Base-by-base conservation (phyloP, 2,797 vertebrate genomes). In the Lacerta viridis region DNA sequence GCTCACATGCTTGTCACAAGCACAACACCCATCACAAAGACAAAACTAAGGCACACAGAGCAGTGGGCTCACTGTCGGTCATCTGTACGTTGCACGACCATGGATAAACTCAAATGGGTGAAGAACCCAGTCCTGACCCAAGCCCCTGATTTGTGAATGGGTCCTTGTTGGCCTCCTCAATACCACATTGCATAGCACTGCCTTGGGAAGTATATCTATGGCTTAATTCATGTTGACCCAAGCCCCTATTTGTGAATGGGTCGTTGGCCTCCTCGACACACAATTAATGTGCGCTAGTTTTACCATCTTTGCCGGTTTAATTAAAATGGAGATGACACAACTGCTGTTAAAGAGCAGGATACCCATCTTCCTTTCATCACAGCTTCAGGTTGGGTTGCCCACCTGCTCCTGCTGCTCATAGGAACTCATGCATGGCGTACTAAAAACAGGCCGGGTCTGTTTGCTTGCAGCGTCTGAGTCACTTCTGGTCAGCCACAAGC, bases 401-500 rank as follows among this genome's bases (percentile, higher is more conserved):
- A 97, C 96, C 97, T 97, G 97, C 88, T 95, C 89, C 93, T 91
- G 93, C 86, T 93, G 92, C 89, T 97, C 96, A 94, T 0, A 68
- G 69, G 84, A 92, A 87, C 85, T 90, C 85, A 88, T 88, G 61
- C 76, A 64, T 8, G 89, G 84, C 78, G 75, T 89, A 93, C 88
- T 90, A 87, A 87, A 90, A 86, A 95, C 36, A 93, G 90, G 94
- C 83, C 91, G 90, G 88, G 84, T 91, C 93, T 93, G 87, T 85
- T 95, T 94, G 92, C 93, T 95, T 94, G 91, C 92, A 94, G 92
- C 91, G 86, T 89, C 90, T 91, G 93, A 96, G 95, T 96, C 95
- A 96, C 88, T 94, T 94, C 90, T 92, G 87, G 91, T 90, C 90
- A 94, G 88, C 85, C 75, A 33, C 84, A 86, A 76, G 79, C 93